Base-by-base conservation (phyloP, 2,113 vertebrate species). In the Burhinus oedicnemus region DNA sequence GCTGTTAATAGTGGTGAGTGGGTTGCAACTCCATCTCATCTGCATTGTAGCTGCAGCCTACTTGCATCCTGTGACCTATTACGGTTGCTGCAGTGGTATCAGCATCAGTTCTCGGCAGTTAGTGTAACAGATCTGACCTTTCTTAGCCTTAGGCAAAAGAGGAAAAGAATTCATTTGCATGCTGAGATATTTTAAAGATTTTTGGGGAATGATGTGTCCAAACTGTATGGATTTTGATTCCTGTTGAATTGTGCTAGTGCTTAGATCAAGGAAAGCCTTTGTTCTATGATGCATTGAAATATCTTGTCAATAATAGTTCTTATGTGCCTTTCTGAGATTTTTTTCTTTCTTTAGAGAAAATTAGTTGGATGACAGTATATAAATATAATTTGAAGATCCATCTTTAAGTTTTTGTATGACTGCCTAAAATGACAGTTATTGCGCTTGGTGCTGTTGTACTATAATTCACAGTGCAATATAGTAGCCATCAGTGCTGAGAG, bases 21-120 rank as follows among this genome's bases (percentile, higher is more conserved):
- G 13, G 8, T 65, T 79, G 17, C 32, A 65, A 2, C 4, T 40
- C n/a, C 3, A 1, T 52, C 23, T 78, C 40, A 26, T 12, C 10
- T 72, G 11, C 0, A 0, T 27, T 38, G 22, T 71, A 76, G 11
- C 20, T 76, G 47, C 15, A 55, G 30, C 18, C 12, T 71, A 2
- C 38, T 71, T 75, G 23, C 7, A 26, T 57, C 42, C 26, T 69
- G 7, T 76, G 65, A 76, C 30, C 32, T 60, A 2, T 36, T 80
- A 3, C 6, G 9, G 25, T 44, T 65, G 40, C 17, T 87, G 18
- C 21, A 47, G 26, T 40, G n/a, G 17, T 44, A 65, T 47, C 49
- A 77, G 15, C 6, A 45, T 65, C 54, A 51, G 4, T 54, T 95
- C 25, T 58, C 89, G 22, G 23, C 38, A 60, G 22, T 78, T 66